Evolutionary conservation across 2,113 vertebrate species (phyloP).

Genomic region (Plestiodon gilberti): DNA sequence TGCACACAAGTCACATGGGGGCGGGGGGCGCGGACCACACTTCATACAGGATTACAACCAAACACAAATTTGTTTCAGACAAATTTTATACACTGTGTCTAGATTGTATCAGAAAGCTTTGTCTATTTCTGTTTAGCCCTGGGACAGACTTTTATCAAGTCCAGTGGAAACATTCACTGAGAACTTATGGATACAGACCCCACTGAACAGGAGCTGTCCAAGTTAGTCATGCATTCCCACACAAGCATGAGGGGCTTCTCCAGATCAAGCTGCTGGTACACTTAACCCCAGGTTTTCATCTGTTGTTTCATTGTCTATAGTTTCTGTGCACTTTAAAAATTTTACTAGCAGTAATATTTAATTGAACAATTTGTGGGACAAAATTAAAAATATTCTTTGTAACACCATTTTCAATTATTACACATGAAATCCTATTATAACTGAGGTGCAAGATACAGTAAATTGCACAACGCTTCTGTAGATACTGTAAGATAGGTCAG

Average conservation of each 20-base stretch:
- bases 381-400: not conserved
- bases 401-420: not conserved
- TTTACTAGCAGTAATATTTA: not conserved
- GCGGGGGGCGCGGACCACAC: not conserved
- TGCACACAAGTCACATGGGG: no score
- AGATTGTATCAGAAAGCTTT: no score
- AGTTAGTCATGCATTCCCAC: not conserved
- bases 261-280: not conserved
- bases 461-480: no score
- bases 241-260: not conserved
- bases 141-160: not conserved
- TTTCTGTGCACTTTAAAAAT: not conserved
- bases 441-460: not conserved
- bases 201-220: not conserved
- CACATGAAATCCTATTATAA: not conserved
- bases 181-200: not conserved
- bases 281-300: not conserved
- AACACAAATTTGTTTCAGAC: not conserved
- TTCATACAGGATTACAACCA: not conserved
- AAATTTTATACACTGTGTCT: no score
- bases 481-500: no score
- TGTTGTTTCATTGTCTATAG: not conserved
- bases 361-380: not conserved
- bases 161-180: not conserved
- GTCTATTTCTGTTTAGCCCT: no score